Conservation (phyloP, 2,797 vertebrate species). For the Phoebastria nigripes region DNA sequence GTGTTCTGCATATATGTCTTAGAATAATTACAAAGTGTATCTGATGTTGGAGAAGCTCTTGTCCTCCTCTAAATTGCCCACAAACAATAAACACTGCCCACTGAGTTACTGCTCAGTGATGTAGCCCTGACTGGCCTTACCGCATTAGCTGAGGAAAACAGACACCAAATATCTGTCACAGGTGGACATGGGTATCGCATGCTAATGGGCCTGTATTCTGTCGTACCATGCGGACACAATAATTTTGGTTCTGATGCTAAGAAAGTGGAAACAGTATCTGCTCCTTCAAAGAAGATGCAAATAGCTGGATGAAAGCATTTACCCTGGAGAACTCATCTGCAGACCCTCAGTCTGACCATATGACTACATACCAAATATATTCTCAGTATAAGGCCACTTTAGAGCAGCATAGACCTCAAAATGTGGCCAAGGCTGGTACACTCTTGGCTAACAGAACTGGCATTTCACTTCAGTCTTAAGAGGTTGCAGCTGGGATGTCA, state of each 20-base stretch:
- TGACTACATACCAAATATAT: not conserved
- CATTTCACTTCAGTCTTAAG: not conserved
- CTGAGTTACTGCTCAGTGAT: not conserved
- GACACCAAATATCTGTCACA: not conserved
- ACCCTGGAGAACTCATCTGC: not conserved
- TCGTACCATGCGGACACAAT: not conserved
- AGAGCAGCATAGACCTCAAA: not conserved
- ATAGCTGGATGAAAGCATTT: not conserved
- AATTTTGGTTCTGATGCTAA: not conserved
- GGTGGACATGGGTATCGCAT: no score
- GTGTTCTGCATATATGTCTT: not conserved
- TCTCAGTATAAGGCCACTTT: not conserved
- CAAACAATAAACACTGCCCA: not conserved
- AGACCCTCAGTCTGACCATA: not conserved
- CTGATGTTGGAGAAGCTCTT: not conserved
- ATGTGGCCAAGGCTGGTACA: not conserved
- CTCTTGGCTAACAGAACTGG: not conserved
- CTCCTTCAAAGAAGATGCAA: not conserved
- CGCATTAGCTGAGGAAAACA: not conserved
- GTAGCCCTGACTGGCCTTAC: not conserved
- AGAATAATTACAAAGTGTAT: not conserved
- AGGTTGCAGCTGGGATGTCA: fast-evolving
- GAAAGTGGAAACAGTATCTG: not conserved
- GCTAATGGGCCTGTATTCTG: not conserved
- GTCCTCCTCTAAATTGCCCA: not conserved